Evolutionary conservation across 2,113 vertebrate genomes (phyloP), one percentile per base, ranked within the genome.

Genomic region (Fulica atra): DNA sequence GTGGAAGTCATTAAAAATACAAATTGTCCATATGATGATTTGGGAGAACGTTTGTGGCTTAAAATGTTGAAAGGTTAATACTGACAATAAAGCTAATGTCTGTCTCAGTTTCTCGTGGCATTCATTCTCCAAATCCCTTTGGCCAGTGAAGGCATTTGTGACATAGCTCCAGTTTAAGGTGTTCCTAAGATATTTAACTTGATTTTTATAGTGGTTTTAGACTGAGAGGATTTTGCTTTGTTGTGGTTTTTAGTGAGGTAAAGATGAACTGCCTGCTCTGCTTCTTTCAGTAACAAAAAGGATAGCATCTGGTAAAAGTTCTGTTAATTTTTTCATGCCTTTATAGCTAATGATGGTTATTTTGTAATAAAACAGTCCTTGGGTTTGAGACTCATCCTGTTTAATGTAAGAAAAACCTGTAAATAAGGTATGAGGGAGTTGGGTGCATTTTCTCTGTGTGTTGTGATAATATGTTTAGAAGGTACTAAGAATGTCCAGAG

Each of bases 1-100:
- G 50, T 57, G 31, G n/a, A 80, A 95, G 56, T 90, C 54, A 76
- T 33, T 89, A 87, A 88, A 88, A 74, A 87, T 91, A 77, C 53
- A 88, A 25, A 46, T 60, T 33, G 72, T 87, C 28, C 3, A 5
- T 70, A 65, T 21, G 46, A 54, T 33, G 56, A 84, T 80, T 92
- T 77, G 86, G 36, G 81, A 93, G 25, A 64, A 85, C 19, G 33
- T 76, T 81, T 71, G 38, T 72, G 35, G 7, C 26, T 82, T 77
- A 40, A 86, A 72, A 78, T 64, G 7, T 53, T 81, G 50, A 80
- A 82, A 89, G 54, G 33, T 87, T 89, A 59, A 61, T 16, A 46
- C 17, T 72, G 29, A 70, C 13, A 26, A 26, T 69, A 88, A 69
- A 85, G 11, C 16, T 51, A 57, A 92, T 71, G 9, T 3, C 53